Conservation (phyloP, 2,797 vertebrate genomes). For the Paratrypauchen microcephalus region DNA sequence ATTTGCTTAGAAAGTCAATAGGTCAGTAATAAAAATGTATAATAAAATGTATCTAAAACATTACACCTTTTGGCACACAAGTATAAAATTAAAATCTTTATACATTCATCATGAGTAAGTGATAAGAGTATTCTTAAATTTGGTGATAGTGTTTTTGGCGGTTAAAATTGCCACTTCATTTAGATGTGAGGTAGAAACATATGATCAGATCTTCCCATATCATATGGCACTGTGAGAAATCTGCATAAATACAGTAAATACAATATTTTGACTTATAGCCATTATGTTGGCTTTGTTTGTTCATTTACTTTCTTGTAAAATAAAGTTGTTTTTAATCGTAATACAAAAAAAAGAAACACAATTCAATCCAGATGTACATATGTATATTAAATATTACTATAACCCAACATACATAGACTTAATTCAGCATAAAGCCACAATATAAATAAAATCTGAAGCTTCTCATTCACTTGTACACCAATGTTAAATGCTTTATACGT, state of each 20-base stretch:
- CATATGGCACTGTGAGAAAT: conserved; percentile 3
- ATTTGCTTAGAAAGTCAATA: conserved; percentile 1
- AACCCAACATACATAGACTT: neutral
- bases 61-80: conserved; percentile 3
- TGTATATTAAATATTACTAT: neutral
- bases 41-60: conserved; percentile 1
- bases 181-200: conserved; percentile 9
- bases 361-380: neutral
- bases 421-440: neutral
- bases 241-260: neutral
- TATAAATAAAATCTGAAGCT: neutral
- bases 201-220: conserved; percentile 1
- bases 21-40: neutral
- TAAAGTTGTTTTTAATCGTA: neutral
- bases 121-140: neutral
- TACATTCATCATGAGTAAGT: conserved; percentile 5
- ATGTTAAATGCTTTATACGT: neutral
- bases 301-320: neutral
- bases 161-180: neutral
- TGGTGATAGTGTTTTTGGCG: neutral
- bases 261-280: neutral
- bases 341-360: neutral
- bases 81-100: conserved; percentile 6
- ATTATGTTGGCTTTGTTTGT: conserved; percentile 1
- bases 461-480: conserved; percentile 3